Evolutionary conservation across 2,113 vertebrate genomes (phyloP), one percentile per base, ranked within the genome.

Genomic region (Salminus brasiliensis): DNA sequence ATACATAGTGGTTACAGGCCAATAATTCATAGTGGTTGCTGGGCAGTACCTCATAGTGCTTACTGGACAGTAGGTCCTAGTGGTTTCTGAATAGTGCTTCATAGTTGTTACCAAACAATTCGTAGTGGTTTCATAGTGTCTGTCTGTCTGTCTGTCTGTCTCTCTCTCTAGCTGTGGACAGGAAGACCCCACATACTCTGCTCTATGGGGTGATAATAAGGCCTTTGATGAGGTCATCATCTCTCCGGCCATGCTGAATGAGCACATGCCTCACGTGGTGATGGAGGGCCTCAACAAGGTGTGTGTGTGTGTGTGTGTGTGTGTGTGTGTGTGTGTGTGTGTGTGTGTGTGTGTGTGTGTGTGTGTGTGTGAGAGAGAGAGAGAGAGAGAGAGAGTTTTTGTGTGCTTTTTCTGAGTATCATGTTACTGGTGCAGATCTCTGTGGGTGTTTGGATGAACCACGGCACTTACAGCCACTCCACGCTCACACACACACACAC

Each of bases 261-360:
- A 99, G 62, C 98, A 99, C 89, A 93, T 99, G 85, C 97, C 98
- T 0, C 96, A 98, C 0, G 96, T 99, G 90, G 98, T 99, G 90
- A 98, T 99, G 95, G 96, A 98, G 83, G 98, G 98, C 30, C 96
- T 99, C 32, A 95, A 99, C 91, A 99, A 99, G 97, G 98, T 99
- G 29, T 52, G 72, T 72, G 66, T 25, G 6, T 80, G 53, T 62
- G 45, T 73, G 41, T 18, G 29, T 15, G 34, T 45, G 71, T 72
- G 62, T 66, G 78, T 53, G 62, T 43, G 49, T 73, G 70, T 13
- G 27, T 67, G n/a, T 30, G 45, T 68, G 29, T 59, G 21, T 41
- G 34, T 57, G 34, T 53, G 30, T 60, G 70, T 65, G 41, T 63
- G 29, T 29, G 15, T 71, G 16, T 76, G 36, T 52, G 30, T 69